Evolutionary conservation across 1,140 invertebrate genomes (phyloP).

Genomic region (Melanaphis sacchari): DNA sequence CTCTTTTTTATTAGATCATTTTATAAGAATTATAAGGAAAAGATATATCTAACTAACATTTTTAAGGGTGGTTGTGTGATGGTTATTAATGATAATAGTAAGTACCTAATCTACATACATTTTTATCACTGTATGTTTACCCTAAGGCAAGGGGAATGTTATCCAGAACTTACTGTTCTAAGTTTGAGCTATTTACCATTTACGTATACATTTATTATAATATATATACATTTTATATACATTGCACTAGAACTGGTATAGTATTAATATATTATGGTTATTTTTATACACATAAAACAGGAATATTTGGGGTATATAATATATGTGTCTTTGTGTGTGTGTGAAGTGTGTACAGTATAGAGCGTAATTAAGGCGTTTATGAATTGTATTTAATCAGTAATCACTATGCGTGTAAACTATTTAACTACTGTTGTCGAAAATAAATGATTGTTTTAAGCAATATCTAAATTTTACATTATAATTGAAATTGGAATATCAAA

Average conservation of each 20-base stretch:
- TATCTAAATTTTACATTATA: not conserved
- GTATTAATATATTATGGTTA: not conserved
- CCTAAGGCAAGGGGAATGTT: no score
- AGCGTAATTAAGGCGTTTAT: not conserved
- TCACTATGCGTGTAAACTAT: conserved; percentile 24
- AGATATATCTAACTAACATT: not conserved
- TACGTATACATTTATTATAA: no score
- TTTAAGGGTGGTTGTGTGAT: not conserved
- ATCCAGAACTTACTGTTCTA: no score
- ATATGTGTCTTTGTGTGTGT: not conserved
- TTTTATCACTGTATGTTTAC: not conserved
- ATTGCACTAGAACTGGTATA: not conserved
- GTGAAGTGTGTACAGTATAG: not conserved
- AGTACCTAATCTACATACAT: not conserved
- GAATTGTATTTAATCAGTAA: not conserved
- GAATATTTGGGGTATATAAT: not conserved
- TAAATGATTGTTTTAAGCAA: not conserved
- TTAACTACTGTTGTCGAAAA: not conserved
- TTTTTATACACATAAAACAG: not conserved
- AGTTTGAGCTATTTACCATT: no score
- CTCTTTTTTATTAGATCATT: not conserved
- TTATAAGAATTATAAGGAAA: not conserved
- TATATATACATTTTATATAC: not conserved
- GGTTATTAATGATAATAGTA: not conserved
- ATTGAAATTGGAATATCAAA: not conserved